These are phyloP conservation scores for Lasiommata megera DNA, from an alignment of 2,888 invertebrate genomes.

Conservation along the genomic window DNA sequence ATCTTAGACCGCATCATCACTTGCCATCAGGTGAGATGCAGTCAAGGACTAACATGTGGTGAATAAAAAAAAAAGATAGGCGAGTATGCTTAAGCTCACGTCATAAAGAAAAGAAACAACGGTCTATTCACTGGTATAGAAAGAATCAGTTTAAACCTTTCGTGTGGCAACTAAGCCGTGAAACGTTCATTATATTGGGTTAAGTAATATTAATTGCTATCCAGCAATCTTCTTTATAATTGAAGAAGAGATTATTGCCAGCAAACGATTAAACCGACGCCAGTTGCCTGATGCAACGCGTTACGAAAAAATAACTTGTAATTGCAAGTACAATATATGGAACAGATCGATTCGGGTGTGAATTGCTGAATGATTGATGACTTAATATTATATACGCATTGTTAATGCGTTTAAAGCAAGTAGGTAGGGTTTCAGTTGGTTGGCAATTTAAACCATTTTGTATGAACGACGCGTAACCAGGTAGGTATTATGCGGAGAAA, in stretches of 20 bases:
- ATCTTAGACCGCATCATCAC: too few species aligned
- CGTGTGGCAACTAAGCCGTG: constrained; percentile 49
- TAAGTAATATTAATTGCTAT: constrained; percentile 74
- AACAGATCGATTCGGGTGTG: constrained; percentile 37
- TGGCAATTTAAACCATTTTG: constrained; percentile 19
- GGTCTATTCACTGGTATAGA: constrained; percentile 8
- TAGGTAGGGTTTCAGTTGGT: constrained; percentile 14
- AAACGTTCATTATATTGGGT: constrained; percentile 61
- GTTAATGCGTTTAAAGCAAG: constrained; percentile 23
- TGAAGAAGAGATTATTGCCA: constrained; percentile 62
- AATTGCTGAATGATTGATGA: constrained; percentile 46
- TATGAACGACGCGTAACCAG: constrained; percentile 7
- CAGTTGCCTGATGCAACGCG: constrained; percentile 51
- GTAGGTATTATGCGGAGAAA: constrained; percentile 9
- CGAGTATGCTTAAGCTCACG: not conserved
- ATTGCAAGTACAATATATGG: constrained; percentile 50
- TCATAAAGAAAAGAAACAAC: not conserved
- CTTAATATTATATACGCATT: constrained; percentile 29
- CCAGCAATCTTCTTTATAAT: constrained; percentile 42
- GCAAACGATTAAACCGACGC: constrained; percentile 52
- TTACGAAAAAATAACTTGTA: constrained; percentile 54
- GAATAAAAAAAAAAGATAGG: not conserved
- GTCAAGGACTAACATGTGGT: too few species aligned
- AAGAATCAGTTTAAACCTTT: constrained; percentile 10
- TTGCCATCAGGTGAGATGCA: too few species aligned